Conservation (phyloP, 2,797 vertebrate genomes). For the Taenioides sp. region DNA sequence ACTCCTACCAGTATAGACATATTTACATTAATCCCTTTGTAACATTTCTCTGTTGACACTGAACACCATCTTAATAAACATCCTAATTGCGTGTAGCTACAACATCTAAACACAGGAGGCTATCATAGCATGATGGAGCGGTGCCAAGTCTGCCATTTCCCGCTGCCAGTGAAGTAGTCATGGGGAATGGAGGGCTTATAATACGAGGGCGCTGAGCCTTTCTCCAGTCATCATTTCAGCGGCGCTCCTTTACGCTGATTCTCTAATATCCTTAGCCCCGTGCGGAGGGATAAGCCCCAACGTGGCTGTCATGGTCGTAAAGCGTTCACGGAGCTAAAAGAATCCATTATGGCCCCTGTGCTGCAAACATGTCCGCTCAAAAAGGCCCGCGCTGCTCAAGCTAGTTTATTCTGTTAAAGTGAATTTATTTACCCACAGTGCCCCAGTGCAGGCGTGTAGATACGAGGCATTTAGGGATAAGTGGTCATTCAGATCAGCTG, state of each 20-base stretch:
- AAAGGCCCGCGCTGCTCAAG: constrained; percentile 76
- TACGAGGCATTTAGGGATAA: constrained; percentile 32
- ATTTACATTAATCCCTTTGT: constrained; percentile 2
- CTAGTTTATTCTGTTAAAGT: constrained; percentile 72
- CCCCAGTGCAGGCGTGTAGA: constrained; percentile 28
- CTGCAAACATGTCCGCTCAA: constrained; percentile 71
- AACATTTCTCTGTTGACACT: not conserved
- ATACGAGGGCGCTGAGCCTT: constrained; percentile 72
- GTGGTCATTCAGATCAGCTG: constrained; percentile 49
- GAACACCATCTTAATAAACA: constrained; percentile 54
- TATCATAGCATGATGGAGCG: constrained; percentile 52
- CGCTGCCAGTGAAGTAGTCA: constrained; percentile 53
- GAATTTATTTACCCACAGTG: constrained; percentile 67
- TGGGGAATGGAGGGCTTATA: constrained; percentile 70
- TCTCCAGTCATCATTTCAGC: constrained; percentile 81
- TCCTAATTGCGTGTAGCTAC: constrained; percentile 53
- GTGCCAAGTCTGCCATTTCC: constrained; percentile 55
- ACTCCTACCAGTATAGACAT: not conserved
- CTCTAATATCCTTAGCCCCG: constrained; percentile 82
- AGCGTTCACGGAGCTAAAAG: constrained; percentile 77
- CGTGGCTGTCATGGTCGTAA: constrained; percentile 79
- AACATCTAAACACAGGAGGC: constrained; percentile 60
- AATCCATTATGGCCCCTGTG: constrained; percentile 76
- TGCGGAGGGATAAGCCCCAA: constrained; percentile 80
- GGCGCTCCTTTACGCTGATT: constrained; percentile 78